Conservation (phyloP, 2,113 vertebrate genomes). For the Propithecus coquereli region DNA sequence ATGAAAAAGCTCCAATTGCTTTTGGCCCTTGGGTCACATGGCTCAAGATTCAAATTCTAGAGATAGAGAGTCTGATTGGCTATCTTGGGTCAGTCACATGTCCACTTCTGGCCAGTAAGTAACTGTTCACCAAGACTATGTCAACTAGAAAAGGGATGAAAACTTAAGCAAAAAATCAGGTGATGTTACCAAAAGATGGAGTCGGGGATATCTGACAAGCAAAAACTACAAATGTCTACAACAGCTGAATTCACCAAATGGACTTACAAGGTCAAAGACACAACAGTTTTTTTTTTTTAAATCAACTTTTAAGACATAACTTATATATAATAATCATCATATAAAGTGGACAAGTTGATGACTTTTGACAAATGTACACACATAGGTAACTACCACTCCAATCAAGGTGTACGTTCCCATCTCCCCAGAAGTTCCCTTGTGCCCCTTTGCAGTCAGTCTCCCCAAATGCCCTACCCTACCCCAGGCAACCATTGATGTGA, state of each 20-base stretch:
- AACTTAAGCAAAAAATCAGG: not conserved
- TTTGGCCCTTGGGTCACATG: not conserved
- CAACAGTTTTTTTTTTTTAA: not conserved
- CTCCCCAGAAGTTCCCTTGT: not conserved
- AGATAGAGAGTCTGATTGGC: not conserved
- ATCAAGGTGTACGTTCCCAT: not conserved
- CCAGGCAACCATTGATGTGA: not conserved
- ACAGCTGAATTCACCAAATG: not conserved
- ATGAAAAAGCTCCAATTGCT: not conserved
- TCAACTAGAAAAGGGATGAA: not conserved
- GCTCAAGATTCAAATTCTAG: not conserved
- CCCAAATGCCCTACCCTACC: not conserved
- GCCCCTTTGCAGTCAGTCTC: not conserved
- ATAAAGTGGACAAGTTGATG: not conserved
- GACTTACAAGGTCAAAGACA: not conserved
- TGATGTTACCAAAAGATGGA: not conserved
- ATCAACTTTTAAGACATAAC: not conserved
- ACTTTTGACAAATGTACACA: not conserved
- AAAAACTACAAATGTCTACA: not conserved
- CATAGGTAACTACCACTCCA: not conserved
- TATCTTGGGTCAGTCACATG: not conserved
- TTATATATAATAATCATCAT: not conserved
- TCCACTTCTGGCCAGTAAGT: not conserved
- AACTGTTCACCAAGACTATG: not conserved
- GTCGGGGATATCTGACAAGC: not conserved